phyloP scores from a whole-genome alignment of 2,888 invertebrate genomes.

The Parnassius orleans region DNA sequence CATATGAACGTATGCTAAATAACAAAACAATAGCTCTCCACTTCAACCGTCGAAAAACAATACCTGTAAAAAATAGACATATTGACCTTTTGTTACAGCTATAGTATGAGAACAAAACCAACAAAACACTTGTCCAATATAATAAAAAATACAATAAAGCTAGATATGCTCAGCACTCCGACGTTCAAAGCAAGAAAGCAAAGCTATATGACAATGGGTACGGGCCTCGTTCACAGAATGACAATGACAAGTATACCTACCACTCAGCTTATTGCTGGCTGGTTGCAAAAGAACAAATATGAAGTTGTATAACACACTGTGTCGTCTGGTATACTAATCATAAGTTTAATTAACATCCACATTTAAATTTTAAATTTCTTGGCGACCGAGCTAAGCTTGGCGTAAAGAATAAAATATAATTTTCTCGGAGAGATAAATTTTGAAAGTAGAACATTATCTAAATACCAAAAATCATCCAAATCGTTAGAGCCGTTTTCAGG shows the following conservation, averaged over 20 bases:
- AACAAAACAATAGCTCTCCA: slow-evolving; percentile 7
- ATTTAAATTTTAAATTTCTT: background rate
- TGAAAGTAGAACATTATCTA: too few species aligned
- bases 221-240: slow-evolving; percentile 21
- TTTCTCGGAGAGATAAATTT: too few species aligned
- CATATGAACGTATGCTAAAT: background rate
- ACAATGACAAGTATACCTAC: slow-evolving; percentile 26
- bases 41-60: slow-evolving; percentile 16
- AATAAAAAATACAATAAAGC: slow-evolving; percentile 26
- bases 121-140: slow-evolving; percentile 26
- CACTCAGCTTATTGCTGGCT: slow-evolving; percentile 25
- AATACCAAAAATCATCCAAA: too few species aligned
- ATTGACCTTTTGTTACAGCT: slow-evolving; percentile 24
- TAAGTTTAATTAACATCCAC: slow-evolving; percentile 5
- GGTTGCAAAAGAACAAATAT: slow-evolving; percentile 32
- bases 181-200: slow-evolving; percentile 28
- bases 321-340: background rate
- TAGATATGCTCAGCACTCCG: slow-evolving; percentile 18
- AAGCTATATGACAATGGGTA: slow-evolving; percentile 23
- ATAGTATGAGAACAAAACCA: slow-evolving; percentile 23
- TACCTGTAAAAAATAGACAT: slow-evolving; percentile 17
- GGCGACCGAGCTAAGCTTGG: too few species aligned
- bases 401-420: too few species aligned
- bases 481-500: too few species aligned
- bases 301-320: slow-evolving; percentile 18